Evolutionary conservation across 2,888 invertebrate genomes (phyloP).

Genomic region (Leptopterna dolabrata): DNA sequence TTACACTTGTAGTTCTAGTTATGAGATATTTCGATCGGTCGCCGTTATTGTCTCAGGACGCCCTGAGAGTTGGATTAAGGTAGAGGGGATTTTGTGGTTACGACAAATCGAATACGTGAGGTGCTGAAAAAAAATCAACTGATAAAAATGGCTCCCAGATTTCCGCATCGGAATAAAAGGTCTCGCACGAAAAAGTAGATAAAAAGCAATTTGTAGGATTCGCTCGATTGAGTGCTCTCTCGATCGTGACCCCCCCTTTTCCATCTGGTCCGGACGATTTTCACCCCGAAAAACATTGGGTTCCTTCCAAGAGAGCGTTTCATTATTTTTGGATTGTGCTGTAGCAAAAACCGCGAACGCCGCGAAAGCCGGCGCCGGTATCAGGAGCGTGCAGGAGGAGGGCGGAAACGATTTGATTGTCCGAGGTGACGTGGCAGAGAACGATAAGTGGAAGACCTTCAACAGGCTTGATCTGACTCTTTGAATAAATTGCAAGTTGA

Average conservation of each 20-base stretch:
- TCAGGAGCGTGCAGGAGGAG: not conserved
- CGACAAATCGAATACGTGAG: slow-evolving; percentile 2
- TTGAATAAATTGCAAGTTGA: no score
- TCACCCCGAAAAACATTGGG: not conserved
- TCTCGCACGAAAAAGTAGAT: not conserved
- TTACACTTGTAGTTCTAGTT: no score
- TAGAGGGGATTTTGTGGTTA: not conserved
- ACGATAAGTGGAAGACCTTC: no score
- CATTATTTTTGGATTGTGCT: not conserved
- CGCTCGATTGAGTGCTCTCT: slow-evolving; percentile 8
- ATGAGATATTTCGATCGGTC: not conserved
- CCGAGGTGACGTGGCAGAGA: no score
- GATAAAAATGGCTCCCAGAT: not conserved
- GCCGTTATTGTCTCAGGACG: no score
- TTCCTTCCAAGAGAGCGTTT: not conserved
- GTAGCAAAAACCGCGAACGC: no score
- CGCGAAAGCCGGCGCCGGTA: not conserved
- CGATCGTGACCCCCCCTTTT: not conserved
- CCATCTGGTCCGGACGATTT: not conserved
- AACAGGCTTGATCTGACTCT: no score
- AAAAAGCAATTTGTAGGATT: not conserved
- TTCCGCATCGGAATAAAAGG: not conserved
- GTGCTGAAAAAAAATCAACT: not conserved
- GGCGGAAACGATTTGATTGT: not conserved
- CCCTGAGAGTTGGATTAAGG: no score